Base-by-base conservation (phyloP, 2,888 invertebrate genomes). In the Auanema freiburgensis region DNA sequence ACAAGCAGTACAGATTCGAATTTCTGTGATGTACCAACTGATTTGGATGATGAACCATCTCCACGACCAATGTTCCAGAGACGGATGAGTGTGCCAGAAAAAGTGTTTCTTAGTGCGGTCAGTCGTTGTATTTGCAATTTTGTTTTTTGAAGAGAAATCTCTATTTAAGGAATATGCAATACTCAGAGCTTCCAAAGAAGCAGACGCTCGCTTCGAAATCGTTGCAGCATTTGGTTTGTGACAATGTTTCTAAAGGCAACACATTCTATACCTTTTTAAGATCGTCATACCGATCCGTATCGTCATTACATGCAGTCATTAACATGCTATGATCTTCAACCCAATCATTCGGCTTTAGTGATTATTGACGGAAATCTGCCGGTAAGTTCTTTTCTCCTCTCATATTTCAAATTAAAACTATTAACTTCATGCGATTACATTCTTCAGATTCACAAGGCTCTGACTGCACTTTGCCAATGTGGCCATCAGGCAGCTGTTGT, bases 261-360 rank as follows among this genome's bases (percentile, higher is more conserved):
- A 12, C 16, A 5, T 12, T 21, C 11, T 33, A 8, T n/a, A 55
- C 56, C 8, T 42, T 57, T 49, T 64, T 41, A 59, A 76, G 76
- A 77, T 54, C 70, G 76, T 6, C 64, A 69, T 53, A 68, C 76
- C 10, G 78, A 79, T 54, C 77, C 78, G 44, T 74, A 76, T 52
- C 73, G 76, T 53, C 75, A 71, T 33, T 81, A 76, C 67, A 75
- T 81, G 74, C 78, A 81, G 61, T 76, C 79, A 18, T 65, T 80
- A 40, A 77, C 76, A 18, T 77, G 77, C 59, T 81, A 81, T 58
- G 81, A 81, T 52, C 62, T 81, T 43, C 74, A 78, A 50, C 80
- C 81, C 46, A 66, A 64, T 24, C 80, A 81, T 63, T 72, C 75
- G 57, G 71, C 79, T 23, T 62, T 81, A 33, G 69, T 79, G 42